Conservation (phyloP, 2,888 invertebrate genomes). For the Eretmocerus hayati region DNA sequence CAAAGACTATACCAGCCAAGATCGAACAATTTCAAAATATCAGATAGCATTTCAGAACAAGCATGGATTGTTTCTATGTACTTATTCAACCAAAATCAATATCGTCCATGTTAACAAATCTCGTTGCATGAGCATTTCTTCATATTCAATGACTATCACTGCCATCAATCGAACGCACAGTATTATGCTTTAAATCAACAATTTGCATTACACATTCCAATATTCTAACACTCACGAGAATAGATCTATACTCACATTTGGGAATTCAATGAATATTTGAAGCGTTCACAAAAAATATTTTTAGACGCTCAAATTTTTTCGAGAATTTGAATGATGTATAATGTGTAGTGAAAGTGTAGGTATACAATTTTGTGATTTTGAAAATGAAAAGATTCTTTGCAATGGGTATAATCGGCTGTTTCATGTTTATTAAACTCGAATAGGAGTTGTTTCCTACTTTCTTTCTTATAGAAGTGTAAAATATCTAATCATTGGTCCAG, state of each 20-base stretch:
- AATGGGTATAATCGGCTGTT: constrained; percentile 8
- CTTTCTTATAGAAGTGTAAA: constrained; percentile 39
- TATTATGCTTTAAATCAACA: constrained; percentile 11
- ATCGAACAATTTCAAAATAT: too few relatives aligned
- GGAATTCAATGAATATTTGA: too few relatives aligned
- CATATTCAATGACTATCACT: too few relatives aligned
- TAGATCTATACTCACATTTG: constrained; percentile 15
- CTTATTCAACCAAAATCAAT: too few relatives aligned
- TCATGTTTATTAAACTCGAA: constrained; percentile 6
- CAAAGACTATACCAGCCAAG: too few relatives aligned
- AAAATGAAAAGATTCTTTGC: background rate
- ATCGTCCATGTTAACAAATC: too few relatives aligned
- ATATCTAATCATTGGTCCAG: constrained; percentile 43
- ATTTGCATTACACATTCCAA: constrained; percentile 14
- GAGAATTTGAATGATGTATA: background rate
- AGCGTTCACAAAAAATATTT: too few relatives aligned
- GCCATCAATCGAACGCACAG: constrained; percentile 7
- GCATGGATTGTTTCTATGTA: too few relatives aligned
- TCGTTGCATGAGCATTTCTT: too few relatives aligned
- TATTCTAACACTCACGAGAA: constrained; percentile 20
- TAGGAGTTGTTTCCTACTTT: constrained; percentile 8
- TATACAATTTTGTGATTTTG: background rate
- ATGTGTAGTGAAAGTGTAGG: background rate
- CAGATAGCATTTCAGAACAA: too few relatives aligned
- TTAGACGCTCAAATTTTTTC: background rate